Base-by-base conservation (phyloP, 1,140 invertebrate genomes). In the Nephotettix cincticeps region DNA sequence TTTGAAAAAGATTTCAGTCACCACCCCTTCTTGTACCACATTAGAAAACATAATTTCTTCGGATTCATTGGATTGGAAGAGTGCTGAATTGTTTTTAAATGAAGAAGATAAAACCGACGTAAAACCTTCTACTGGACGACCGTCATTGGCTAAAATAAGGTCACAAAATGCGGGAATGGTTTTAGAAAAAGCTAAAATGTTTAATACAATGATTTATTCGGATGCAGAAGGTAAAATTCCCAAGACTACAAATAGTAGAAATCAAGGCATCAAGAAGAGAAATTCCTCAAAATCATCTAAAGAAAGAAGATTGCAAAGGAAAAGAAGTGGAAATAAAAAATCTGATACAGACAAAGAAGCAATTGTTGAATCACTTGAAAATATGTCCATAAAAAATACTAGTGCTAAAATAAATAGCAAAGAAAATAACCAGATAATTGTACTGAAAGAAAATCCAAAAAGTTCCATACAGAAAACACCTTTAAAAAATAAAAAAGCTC, bases 91-190 rank as follows among this genome's bases (percentile, higher is more conserved):
- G 70, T 79, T 81, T 75, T 81, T 83, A 40, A 70, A 79, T 56
- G 75, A 76, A 3, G 75, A 78, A 19, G 43, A 67, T 47, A 56
- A 72, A 27, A 32, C 70, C 9, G 69, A 70, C 47, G 21, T 73
- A 47, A 30, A 76, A 65, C 30, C 73, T 80, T 43, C 61, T 36
- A 85, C 81, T 14, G 86, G 87, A 1, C 81, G 89, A 56, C 84
- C 85, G 0, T 90, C 88, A 0, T 82, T 90, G 3, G 86, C 86
- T 0, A 85, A 86, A 76, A 75, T 90, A 4, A 79, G 88, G 40
- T 82, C 82, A 32, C 86, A 88, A 78, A 90, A 90, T 76, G 86
- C 87, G 11, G 89, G 88, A 4, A 89, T 89, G 87, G 89, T 90
- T 0, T 74, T 88, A 32, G 87, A 86, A 0, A 89, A 88, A 80